A percentile compares a stretch with the other conserved stretches of the same genome.
These are phyloP conservation scores for Crambe crambe DNA, from an alignment of 37 sponge, comb jelly and placozoan species.

Conservation along the genomic window DNA sequence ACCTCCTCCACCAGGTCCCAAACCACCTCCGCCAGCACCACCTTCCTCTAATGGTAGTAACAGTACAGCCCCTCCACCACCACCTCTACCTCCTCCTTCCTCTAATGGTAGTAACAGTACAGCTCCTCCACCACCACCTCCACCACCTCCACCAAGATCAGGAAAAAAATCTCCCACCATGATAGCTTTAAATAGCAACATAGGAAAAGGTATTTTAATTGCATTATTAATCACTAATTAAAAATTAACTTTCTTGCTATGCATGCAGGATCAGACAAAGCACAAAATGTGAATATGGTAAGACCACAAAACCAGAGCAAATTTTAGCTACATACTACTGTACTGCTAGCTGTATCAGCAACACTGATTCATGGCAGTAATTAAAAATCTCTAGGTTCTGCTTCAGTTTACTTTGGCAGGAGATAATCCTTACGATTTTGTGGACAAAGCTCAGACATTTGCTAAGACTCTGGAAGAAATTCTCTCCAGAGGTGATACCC, in stretches of 20 bases:
- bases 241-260: no score
- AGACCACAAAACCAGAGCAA: no score
- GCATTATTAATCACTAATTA: no score
- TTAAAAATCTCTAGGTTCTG: not conserved
- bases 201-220: no score
- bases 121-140: not conserved
- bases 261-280: no score
- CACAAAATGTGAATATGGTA: no score
- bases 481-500: not conserved
- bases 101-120: not conserved
- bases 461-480: not conserved
- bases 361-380: no score
- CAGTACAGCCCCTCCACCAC: not conserved
- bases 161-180: no score
- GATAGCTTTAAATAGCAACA: no score
- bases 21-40: not conserved
- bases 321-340: no score
- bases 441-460: not conserved
- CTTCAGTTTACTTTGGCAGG: not conserved
- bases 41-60: not conserved
- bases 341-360: no score
- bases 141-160: not conserved
- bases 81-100: not conserved
- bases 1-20: not conserved
- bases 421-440: not conserved